Evolutionary conservation across 2,113 vertebrate genomes (phyloP), one percentile per base, ranked within the genome.

Genomic region (Panthera uncia): DNA sequence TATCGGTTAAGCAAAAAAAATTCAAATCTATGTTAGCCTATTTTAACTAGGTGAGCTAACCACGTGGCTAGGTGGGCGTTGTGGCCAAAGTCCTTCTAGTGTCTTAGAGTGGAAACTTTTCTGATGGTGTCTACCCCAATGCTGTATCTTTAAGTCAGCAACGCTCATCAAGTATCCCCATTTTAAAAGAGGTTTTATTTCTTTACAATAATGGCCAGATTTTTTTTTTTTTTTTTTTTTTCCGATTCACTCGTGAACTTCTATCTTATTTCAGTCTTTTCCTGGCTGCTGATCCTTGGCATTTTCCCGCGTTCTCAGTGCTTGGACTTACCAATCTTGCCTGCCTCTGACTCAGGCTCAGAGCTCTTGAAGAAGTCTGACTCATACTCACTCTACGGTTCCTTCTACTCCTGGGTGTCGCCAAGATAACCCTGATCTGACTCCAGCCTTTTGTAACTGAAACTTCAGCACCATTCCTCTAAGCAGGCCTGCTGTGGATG

Each of bases 251-350:
- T 88, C 5, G n/a, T 73, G 13, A 78, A 12, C 55, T 76, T 88
- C 45, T 68, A 55, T 85, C 97, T 94, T 87, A 38, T 92, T 86
- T 23, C 57, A 65, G n/a, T 68, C 25, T 95, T 97, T 95, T 94
- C 48, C 45, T 89, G 29, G n/a, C 41, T 84, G 13, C 71, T 29
- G 10, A 92, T 91, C 21, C 7, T 69, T 73, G 57, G 45, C 14
- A 73, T 94, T 95, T 96, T 74, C 14, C 52, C 3, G 18, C 68
- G 50, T 91, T 97, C 65, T 94, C n/a, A 84, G 48, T 33, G 9
- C 52, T 94, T 94, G 27, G 7, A 94, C 7, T 81, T 74, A 81
- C 4, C 9, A 86, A 25, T 48, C 48, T 85, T 95, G 38, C 31
- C 63, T 93, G 41, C 21, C 66, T 92, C 27, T 88, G 29, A 71